Evolutionary conservation across 2,888 invertebrate genomes (phyloP).

Genomic region (Punctoribates punctum): DNA sequence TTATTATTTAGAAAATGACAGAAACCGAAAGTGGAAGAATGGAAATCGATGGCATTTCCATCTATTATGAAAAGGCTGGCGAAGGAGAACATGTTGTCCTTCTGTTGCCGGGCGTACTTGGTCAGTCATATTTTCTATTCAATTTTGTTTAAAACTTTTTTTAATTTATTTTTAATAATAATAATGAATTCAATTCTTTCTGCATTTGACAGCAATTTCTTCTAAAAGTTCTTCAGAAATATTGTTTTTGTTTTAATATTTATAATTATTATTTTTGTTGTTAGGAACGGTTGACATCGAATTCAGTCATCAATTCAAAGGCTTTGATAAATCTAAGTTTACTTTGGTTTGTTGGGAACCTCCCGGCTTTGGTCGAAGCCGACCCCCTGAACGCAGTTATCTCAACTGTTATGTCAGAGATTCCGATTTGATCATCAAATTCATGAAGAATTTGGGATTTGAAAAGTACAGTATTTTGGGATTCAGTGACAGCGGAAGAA

Average conservation of each 20-base stretch:
- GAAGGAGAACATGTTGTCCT: constrained; percentile 51
- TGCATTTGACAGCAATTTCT: too few species aligned
- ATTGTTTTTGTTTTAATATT: too few species aligned
- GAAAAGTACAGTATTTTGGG: constrained; percentile 72
- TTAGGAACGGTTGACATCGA: constrained; percentile 73
- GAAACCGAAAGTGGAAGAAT: constrained; percentile 3
- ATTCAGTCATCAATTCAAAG: constrained; percentile 63
- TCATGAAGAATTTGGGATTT: constrained; percentile 59
- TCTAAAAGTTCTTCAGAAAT: too few species aligned
- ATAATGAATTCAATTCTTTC: too few species aligned
- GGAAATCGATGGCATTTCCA: constrained; percentile 50
- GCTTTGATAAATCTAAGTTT: constrained; percentile 57
- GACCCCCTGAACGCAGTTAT: constrained; percentile 53
- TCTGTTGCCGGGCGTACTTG: constrained; percentile 53
- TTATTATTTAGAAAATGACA: neutral
- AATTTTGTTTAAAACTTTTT: too few species aligned
- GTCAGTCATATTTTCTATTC: constrained; percentile 45
- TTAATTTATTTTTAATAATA: neutral
- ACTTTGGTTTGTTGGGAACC: constrained; percentile 54
- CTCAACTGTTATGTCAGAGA: constrained; percentile 52
- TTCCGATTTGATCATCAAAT: constrained; percentile 52
- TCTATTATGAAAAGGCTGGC: constrained; percentile 53
- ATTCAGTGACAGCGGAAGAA: constrained; percentile 84
- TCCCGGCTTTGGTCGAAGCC: constrained; percentile 54
- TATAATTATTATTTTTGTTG: neutral